Evolutionary conservation across 2,888 invertebrate species (phyloP), one percentile per base, ranked within the genome.

Genomic region (Drosophila parthenogenetica): DNA sequence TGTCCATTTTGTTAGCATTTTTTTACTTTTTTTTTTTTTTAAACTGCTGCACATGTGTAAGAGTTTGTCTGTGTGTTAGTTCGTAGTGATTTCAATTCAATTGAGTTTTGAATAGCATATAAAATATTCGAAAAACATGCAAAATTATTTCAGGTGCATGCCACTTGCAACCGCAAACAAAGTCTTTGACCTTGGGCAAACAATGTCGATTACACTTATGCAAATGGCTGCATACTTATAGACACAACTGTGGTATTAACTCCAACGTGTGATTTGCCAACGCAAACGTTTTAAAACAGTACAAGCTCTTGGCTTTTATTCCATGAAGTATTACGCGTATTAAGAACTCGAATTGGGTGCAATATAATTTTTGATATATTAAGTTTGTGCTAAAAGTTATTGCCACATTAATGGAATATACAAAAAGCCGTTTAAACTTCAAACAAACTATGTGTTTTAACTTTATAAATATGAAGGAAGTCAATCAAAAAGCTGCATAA

Each of bases 1-100:
- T 87, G 85, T 69, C 67, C 81, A 84, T 81, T 87, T 84, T 84
- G 77, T 87, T 77, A 81, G 68, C 85, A 73, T 70, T 87, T 66
- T 60, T 10, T 25, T n/a, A 32, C 16, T 16, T 49, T 57, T 17
- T 58, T 61, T 61, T 58, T 55, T 17, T 58, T 61, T 61, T 58
- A 51, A 57, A 51, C 42, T 45, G 32, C 32, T 11, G 13, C 3
- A 4, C 5, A 8, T 57, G 25, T 19, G 17, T 59, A 40, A 53
- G 39, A 35, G 40, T 48, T 25, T 46, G 45, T 32, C 37, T 39
- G 50, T 46, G 16, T 65, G 57, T 61, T 13, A 3, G 13, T 13
- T 3, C 8, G 13, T 0, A 16, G 43, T 29, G 13, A 55, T 48
- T 59, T 25, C 43, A 69, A 74, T 74, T 50, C 58, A 64, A 71